A percentile compares a stretch with the other conserved stretches of the same genome.
These are phyloP conservation scores for Crossoptilon crossoptilon DNA, from an alignment of 2,797 vertebrate genomes.

Conservation along the genomic window DNA sequence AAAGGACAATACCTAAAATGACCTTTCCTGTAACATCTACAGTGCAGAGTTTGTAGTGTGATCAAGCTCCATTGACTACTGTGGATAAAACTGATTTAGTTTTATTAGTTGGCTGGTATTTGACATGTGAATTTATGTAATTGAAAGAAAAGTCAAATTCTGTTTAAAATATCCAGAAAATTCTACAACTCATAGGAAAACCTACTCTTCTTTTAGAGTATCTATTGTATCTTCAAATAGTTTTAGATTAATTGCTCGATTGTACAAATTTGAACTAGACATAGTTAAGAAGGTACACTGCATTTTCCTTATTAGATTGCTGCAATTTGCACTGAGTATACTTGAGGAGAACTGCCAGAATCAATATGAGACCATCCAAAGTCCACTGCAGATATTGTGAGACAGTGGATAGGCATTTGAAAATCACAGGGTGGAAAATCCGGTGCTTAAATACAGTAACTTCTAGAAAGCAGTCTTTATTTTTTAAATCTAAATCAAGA, in stretches of 20 bases:
- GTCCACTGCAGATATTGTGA: background rate
- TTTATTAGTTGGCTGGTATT: conserved; percentile 37
- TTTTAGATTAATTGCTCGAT: conserved; percentile 16
- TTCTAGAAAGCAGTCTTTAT: background rate
- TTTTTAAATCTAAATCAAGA: background rate
- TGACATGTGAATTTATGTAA: conserved; percentile 45
- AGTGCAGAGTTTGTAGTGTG: background rate
- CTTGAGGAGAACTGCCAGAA: background rate
- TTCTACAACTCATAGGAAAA: conserved; percentile 1
- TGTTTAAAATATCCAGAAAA: conserved; percentile 12
- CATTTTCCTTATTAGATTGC: background rate
- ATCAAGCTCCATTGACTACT: conserved; percentile 23
- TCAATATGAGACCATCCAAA: background rate
- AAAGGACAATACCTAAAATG: conserved; percentile 8
- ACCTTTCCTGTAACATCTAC: background rate
- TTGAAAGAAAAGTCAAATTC: background rate
- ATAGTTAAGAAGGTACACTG: background rate
- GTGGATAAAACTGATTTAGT: conserved; percentile 8
- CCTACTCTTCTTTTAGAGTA: background rate
- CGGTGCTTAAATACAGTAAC: background rate
- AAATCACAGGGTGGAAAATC: background rate
- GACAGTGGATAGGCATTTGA: background rate
- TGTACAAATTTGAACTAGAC: background rate
- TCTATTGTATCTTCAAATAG: conserved; percentile 14
- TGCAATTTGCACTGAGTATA: background rate